Percentiles rank a stretch among this genome's conserved stretches.
Evolutionary conservation across 2,113 vertebrate species (phyloP).

Genomic region (Cavia aperea): DNA sequence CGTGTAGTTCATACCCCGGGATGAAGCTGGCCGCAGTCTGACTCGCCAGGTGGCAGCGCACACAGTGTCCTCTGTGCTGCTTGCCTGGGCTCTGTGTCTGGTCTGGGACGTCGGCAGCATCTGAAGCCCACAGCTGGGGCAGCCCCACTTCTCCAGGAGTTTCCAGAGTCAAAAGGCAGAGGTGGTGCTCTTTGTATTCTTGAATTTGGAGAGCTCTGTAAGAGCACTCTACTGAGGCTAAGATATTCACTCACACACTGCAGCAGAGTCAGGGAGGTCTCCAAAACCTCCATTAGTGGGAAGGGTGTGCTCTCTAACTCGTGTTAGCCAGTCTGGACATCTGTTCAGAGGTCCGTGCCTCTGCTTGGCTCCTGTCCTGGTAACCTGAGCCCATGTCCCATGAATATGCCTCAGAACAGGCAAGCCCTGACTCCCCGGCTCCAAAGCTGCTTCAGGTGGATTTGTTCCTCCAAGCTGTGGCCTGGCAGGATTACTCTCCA

Average conservation of each 20-base stretch:
- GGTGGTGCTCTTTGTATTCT: neutral
- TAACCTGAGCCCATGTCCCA: neutral
- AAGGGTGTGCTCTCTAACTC: neutral
- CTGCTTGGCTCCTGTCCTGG: neutral
- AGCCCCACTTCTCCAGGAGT: neutral
- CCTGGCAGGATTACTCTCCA: neutral
- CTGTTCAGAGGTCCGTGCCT: neutral
- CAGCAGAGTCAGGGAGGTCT: neutral
- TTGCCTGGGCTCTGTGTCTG: conserved; percentile 10
- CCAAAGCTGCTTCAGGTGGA: neutral
- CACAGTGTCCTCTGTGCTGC: neutral
- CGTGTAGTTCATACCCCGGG: neutral
- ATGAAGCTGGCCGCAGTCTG: neutral
- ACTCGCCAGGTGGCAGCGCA: neutral
- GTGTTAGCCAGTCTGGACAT: neutral
- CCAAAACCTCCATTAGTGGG: neutral
- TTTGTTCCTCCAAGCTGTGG: neutral
- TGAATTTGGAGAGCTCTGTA: conserved; percentile 30
- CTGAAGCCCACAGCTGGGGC: neutral
- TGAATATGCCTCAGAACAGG: neutral
- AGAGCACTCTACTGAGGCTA: neutral
- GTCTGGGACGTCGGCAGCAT: neutral
- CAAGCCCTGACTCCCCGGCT: neutral
- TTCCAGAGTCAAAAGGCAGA: conserved; percentile 43
- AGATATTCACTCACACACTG: neutral